phyloP scores from a whole-genome alignment of 2,888 invertebrate species.

The Patella depressa region DNA sequence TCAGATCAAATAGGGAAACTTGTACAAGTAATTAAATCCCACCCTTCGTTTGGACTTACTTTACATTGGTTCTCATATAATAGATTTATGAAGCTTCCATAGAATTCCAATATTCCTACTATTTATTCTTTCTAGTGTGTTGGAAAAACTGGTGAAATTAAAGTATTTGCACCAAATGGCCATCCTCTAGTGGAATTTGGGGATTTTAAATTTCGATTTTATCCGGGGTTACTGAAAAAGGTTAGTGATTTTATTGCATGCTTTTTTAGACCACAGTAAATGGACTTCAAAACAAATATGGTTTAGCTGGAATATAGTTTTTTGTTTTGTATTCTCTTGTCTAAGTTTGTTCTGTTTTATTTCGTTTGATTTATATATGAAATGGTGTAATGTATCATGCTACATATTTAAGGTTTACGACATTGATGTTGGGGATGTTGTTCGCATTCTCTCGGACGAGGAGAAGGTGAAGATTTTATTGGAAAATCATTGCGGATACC shows the following conservation, averaged over 20 bases:
- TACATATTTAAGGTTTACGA: background rate
- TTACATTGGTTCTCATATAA: too few species aligned
- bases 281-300: too few species aligned
- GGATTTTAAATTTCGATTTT: slow-evolving; percentile 17
- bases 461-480: background rate
- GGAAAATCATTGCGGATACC: background rate
- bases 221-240: slow-evolving; percentile 22
- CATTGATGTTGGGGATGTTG: background rate
- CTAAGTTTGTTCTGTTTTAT: too few species aligned
- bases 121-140: slow-evolving; percentile 17
- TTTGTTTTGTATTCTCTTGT: too few species aligned
- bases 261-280: background rate
- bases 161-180: slow-evolving; percentile 11
- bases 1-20: too few species aligned
- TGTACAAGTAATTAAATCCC: too few species aligned
- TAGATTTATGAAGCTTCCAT: background rate
- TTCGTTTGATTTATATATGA: too few species aligned
- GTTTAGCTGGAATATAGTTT: too few species aligned
- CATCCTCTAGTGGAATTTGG: slow-evolving; percentile 25
- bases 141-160: slow-evolving; percentile 25
- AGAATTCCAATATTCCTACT: background rate
- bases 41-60: too few species aligned
- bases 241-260: slow-evolving; percentile 1
- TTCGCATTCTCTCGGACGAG: background rate
- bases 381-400: too few species aligned